phyloP scores from a whole-genome alignment of 2,797 vertebrate genomes.

The Parauchenoglanis ngamensis region DNA sequence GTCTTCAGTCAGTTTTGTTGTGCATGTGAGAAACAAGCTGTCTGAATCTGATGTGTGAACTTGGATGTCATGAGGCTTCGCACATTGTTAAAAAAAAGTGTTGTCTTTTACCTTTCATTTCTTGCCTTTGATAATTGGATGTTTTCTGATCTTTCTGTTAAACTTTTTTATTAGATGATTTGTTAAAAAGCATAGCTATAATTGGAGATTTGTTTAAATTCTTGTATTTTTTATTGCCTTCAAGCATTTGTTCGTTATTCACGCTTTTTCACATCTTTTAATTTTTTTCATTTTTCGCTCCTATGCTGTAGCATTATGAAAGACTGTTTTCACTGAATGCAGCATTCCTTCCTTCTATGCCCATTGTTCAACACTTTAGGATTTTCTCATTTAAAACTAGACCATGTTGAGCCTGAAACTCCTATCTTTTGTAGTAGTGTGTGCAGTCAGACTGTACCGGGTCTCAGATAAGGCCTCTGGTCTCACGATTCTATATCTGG shows the following conservation, averaged over 20 bases:
- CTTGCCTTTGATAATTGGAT: not conserved
- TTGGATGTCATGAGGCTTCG: not conserved
- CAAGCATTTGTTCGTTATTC: not conserved
- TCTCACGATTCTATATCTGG: slow-evolving; percentile 58
- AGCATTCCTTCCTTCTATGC: slow-evolving; percentile 33
- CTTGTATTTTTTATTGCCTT: not conserved
- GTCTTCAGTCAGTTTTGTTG: slow-evolving; percentile 18
- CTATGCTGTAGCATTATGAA: not conserved
- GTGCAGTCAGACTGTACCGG: slow-evolving; percentile 68
- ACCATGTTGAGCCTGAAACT: slow-evolving; percentile 49
- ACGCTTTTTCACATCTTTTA: not conserved
- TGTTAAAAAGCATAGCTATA: not conserved
- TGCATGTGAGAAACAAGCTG: slow-evolving; percentile 21
- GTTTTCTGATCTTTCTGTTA: not conserved
- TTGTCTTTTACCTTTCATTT: not conserved
- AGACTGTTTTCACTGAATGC: slow-evolving; percentile 25
- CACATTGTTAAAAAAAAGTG: not conserved
- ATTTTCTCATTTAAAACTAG: slow-evolving; percentile 64
- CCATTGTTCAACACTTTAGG: slow-evolving; percentile 64
- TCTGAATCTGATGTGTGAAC: slow-evolving; percentile 27
- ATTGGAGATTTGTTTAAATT: not conserved
- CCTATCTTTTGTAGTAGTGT: slow-evolving; percentile 59
- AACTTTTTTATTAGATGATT: not conserved
- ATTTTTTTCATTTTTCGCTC: not conserved
- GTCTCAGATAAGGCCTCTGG: slow-evolving; percentile 64